These are phyloP conservation scores for Falcunculus frontatus DNA, from an alignment of 2,113 vertebrate genomes.

Conservation along the genomic window DNA sequence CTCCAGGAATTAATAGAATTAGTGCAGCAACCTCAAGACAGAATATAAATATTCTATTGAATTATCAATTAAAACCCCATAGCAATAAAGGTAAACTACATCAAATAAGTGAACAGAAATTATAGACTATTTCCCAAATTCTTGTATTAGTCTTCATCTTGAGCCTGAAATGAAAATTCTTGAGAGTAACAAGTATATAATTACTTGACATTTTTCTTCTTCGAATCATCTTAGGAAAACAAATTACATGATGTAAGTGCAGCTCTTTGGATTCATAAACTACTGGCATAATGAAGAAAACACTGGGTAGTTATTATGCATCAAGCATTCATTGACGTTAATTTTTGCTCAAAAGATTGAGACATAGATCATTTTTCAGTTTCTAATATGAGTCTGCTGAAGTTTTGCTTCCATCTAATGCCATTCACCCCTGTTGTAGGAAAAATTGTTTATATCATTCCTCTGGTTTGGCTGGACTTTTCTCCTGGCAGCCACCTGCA, in stretches of 20 bases:
- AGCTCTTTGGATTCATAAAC: conserved; percentile 55
- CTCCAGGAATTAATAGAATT: conserved; percentile 62
- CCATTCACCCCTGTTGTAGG: neutral
- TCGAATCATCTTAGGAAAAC: conserved; percentile 58
- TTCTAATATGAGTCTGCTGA: neutral
- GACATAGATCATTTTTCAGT: neutral
- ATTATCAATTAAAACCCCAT: conserved; percentile 64
- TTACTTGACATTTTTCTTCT: conserved; percentile 71
- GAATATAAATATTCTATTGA: conserved; percentile 57
- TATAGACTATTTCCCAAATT: conserved; percentile 51
- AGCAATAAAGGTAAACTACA: conserved; percentile 63
- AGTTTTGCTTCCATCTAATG: neutral
- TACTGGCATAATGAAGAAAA: conserved; percentile 62
- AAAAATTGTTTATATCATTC: neutral
- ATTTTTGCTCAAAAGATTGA: conserved; percentile 50
- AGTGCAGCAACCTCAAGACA: conserved; percentile 49
- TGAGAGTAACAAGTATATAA: conserved; percentile 67
- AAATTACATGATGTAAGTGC: conserved; percentile 53
- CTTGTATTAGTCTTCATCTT: conserved; percentile 67
- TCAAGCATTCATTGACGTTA: neutral
- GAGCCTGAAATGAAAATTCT: conserved; percentile 64
- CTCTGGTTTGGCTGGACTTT: neutral
- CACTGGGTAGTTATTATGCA: conserved; percentile 25
- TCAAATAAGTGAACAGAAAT: conserved; percentile 64
- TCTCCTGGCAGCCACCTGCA: neutral